Percentiles rank a stretch among this genome's conserved stretches.
Evolutionary conservation across 2,888 invertebrate genomes (phyloP).

Genomic region (Tenthredo amoena): DNA sequence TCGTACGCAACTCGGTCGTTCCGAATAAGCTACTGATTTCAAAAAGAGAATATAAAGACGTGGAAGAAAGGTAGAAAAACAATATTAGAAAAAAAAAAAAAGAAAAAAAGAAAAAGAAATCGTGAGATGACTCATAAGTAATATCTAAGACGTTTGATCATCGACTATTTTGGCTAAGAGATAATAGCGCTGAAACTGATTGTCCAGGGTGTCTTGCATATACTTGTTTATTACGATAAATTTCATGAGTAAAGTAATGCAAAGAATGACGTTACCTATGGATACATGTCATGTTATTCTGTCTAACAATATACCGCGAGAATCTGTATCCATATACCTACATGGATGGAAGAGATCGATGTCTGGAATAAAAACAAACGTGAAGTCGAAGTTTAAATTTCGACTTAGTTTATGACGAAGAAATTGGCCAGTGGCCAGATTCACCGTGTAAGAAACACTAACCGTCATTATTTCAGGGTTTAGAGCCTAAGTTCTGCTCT

Average conservation of each 20-base stretch:
- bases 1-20: background rate
- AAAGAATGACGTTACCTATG: background rate
- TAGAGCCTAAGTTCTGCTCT: background rate
- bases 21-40: background rate
- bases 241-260: background rate
- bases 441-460: background rate
- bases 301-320: background rate
- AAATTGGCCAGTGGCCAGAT: constrained; percentile 50
- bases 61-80: no score
- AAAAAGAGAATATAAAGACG: background rate
- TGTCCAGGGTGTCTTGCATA: background rate
- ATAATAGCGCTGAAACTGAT: background rate
- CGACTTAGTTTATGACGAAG: constrained; percentile 39
- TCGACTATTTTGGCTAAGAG: background rate
- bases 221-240: background rate
- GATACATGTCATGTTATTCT: background rate
- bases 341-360: background rate
- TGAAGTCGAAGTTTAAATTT: background rate
- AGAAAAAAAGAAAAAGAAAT: no score
- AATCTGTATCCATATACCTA: no score
- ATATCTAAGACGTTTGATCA: background rate
- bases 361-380: background rate
- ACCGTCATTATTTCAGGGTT: background rate
- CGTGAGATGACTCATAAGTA: no score
- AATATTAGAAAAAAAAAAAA: background rate